Percentiles rank a stretch among this genome's conserved stretches.
phyloP scores from a whole-genome alignment of 2,888 invertebrate genomes.

The Pterostichus madidus region DNA sequence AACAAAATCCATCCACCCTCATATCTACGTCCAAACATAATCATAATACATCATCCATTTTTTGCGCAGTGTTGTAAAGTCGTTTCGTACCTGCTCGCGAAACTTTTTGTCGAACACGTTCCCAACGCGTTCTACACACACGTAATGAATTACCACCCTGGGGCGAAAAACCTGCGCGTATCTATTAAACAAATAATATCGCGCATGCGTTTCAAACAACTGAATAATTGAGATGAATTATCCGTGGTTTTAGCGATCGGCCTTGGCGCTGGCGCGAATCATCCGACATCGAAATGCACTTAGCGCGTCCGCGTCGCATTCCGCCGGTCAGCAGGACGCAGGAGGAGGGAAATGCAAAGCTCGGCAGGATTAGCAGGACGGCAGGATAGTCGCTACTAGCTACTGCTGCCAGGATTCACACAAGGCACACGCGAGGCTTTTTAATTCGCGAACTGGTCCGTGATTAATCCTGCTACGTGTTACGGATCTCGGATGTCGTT shows the following conservation, averaged over 20 bases:
- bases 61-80: neutral
- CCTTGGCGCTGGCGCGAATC: constrained; percentile 14
- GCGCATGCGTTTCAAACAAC: neutral
- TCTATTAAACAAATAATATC: constrained; percentile 9
- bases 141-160: constrained; percentile 35
- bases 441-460: constrained; percentile 6
- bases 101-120: constrained; percentile 24
- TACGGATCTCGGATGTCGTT: constrained; percentile 5
- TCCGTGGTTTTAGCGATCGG: constrained; percentile 49
- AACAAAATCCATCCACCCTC: neutral
- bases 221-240: constrained; percentile 41
- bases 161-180: neutral
- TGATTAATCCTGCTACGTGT: constrained; percentile 9
- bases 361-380: constrained; percentile 4
- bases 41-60: constrained; percentile 20
- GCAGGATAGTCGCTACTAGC: neutral
- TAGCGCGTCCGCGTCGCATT: constrained; percentile 19
- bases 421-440: neutral
- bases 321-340: no score
- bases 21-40: neutral
- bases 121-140: neutral
- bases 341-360: neutral
- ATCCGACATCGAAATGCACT: constrained; percentile 59
- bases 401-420: neutral
- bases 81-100: neutral